Evolutionary conservation across 2,113 vertebrate species (phyloP), one percentile per base, ranked within the genome.

Genomic region (Gambusia affinis): DNA sequence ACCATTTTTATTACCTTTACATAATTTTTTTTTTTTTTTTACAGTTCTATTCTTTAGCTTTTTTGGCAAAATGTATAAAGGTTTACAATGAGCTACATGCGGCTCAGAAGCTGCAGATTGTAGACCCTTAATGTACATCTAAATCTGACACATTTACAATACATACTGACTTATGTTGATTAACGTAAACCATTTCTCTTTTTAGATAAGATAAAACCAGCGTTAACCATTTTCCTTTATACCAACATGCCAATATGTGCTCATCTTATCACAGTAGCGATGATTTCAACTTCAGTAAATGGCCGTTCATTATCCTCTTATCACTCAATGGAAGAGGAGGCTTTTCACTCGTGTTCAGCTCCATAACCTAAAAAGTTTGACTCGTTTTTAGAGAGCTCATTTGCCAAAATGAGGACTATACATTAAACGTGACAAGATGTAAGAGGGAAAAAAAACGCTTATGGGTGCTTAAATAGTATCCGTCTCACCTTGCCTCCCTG

Each of bases 381-480:
- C 72, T 76, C 60, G 84, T 86, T 75, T n/a, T 74, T 19, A 47
- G 15, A 60, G 65, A 60, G 65, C 64, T 76, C 39, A 75, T n/a
- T 51, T 39, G 37, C 39, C 60, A 11, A 79, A 80, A 79, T 79
- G 64, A 31, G 70, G n/a, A 39, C 1, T 30, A 73, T 42, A 62
- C 64, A 42, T 1, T n/a, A 29, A 61, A 80, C 27, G 63, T 63
- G 78, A 82, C 17, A 44, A 83, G 66, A 10, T 35, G 8, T 75
- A 54, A 67, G 69, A n/a, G 30, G 10, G 15, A 73, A 82, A 72
- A 60, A 85, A 72, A 80, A 83, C 83, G 87, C 87, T 85, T 85
- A 79, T 73, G 77, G 84, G 61, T 51, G 44, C 66, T 76, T 84
- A 78, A 82, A 80, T 67, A 69, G 73, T 39, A 17, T 47, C 44